phyloP scores from a whole-genome alignment of 1,140 invertebrate species.

The Polyergus mexicanus region DNA sequence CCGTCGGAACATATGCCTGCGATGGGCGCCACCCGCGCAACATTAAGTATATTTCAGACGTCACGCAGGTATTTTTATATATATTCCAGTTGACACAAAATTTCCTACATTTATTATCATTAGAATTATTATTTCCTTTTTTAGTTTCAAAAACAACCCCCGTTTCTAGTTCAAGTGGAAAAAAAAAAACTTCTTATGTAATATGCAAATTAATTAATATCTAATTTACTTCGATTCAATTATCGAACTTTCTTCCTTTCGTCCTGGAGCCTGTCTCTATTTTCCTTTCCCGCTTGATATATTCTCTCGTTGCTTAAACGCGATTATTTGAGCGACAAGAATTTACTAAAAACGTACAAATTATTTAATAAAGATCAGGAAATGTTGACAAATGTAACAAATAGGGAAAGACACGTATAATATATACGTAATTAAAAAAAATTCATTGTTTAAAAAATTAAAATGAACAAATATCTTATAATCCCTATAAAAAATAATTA shows the following conservation, averaged over 20 bases:
- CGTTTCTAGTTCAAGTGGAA: background rate
- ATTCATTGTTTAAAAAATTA: constrained; percentile 7
- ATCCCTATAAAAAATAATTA: background rate
- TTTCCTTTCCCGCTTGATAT: constrained; percentile 59
- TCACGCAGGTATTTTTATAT: constrained; percentile 14
- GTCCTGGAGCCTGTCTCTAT: background rate
- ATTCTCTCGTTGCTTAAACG: constrained; percentile 69
- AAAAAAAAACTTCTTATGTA: constrained; percentile 11
- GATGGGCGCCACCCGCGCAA: background rate
- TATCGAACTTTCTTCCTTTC: background rate
- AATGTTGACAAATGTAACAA: constrained; percentile 45
- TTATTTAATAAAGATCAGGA: constrained; percentile 83
- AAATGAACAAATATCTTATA: background rate
- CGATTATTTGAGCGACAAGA: constrained; percentile 83
- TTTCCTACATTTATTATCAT: constrained; percentile 15
- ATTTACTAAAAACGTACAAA: constrained; percentile 82
- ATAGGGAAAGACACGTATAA: background rate
- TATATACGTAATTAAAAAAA: background rate
- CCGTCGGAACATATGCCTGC: constrained; percentile 40
- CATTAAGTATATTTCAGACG: background rate
- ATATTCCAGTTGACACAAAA: background rate
- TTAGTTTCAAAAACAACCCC: too few species aligned
- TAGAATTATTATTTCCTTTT: constrained; percentile 2
- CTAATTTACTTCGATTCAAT: background rate
- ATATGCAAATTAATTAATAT: constrained; percentile 41